Base-by-base conservation (phyloP, 2,797 vertebrate species). In the Melanogrammus aeglefinus region DNA sequence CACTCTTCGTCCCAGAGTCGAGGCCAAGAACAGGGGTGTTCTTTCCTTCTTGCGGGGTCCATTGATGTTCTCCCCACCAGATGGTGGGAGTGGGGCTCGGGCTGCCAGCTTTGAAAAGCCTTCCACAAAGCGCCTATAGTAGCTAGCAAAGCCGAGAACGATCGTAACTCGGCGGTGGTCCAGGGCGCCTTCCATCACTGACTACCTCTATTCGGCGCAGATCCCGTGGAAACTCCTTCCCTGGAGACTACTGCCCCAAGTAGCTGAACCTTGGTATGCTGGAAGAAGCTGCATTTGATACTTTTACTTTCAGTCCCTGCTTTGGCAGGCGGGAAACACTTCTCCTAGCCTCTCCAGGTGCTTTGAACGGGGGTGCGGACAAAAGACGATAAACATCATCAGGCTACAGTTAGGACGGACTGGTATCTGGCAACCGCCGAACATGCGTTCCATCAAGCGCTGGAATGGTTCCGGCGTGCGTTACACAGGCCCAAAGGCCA, bases 141-240 rank as follows among this genome's bases (percentile, higher is more conserved):
- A 47, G 4, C 69, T 51, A 47, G 79, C 39, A 51, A 35, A 35
- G 35, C 35, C 35, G 35, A 35, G 51, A 41, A 77, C 3, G 31
- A n/a, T 0, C 1, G n/a, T 10, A 72, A 29, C 38, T 78, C 63
- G 6, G 10, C 38, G 21, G 27, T 44, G n/a, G 31, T 4, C 7
- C 21, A 3, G 51, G 76, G 4, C 51, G 14, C n/a, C 39, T 71
- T 76, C 79, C 78, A 2, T 57, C 76, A 9, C 8, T 29, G 16
- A 75, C 77, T 21, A 73, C 81, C 33, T 10, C 16, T 10, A 75
- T 66, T 57, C 63, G 77, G 9, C n/a, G 51, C 71, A 2, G 78
- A 70, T n/a, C 81, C 78, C 33, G 78, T 82, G 0, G 70, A n/a
- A 29, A 86, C 78, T 1, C 75, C 76, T 24, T 82, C 41, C 4